Base-by-base conservation (phyloP, 2,113 vertebrate species). In the Apus apus region DNA sequence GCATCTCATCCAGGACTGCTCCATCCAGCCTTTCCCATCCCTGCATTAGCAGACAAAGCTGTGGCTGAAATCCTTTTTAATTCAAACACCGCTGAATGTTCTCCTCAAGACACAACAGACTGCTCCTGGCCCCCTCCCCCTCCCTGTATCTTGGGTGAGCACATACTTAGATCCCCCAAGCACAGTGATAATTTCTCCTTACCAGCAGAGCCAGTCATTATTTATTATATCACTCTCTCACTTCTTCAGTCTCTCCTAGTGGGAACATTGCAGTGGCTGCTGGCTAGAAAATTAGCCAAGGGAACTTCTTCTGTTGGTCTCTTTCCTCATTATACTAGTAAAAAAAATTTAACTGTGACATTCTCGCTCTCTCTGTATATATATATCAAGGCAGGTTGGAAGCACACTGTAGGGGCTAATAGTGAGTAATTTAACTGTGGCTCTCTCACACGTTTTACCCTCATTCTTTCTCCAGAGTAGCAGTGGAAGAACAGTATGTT, bases 251-350 rank as follows among this genome's bases (percentile, higher is more conserved):
- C 74, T 96, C 94, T 98, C 97, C 97, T 98, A 94, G 97, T 96
- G 97, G 98, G 97, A 98, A 97, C 94, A 95, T 87, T 95, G 95
- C 92, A 88, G 93, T 93, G 93, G 92, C 96, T 98, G 96, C 97
- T 97, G 96, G 97, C 97, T 98, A 96, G 97, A 97, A 98, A 98
- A 98, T 98, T 97, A 98, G 97, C 96, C 97, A 94, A 96, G 97
- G 97, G 98, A 98, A 97, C 97, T 97, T 95, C 97, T 98, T 97
- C 96, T 94, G 92, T 90, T 97, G 94, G 90, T 97, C 97, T 97
- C 98, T 96, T 97, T 96, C 93, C 97, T 98, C 97, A 97, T 98
- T 98, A 98, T 98, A 97, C 94, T 97, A 98, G 97, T 97, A 96
- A 97, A 97, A 97, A 98, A 98, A 98, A 94, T 96, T 97, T 98